Evolutionary conservation across 1,140 invertebrate genomes (phyloP).

Genomic region (Trachymyrmex cornetzi): DNA sequence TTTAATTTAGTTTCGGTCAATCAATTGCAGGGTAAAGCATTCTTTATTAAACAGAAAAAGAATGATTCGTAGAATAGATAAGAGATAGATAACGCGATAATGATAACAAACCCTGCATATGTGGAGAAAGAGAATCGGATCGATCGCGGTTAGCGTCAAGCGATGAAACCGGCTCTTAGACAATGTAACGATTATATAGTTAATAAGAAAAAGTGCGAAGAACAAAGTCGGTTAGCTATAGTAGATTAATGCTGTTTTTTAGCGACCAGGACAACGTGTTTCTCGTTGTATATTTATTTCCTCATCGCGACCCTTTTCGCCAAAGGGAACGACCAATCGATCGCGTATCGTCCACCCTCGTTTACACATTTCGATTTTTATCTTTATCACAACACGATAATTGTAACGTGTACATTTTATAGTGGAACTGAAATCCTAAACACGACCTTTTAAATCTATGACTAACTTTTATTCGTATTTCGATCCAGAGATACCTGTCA

Average conservation of each 20-base stretch:
- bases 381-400: conserved; percentile 22
- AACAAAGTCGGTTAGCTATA: conserved; percentile 31
- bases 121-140: conserved; percentile 17
- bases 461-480: background rate
- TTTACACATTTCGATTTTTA: conserved; percentile 34
- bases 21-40: background rate
- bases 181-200: conserved; percentile 47
- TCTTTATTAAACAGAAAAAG: conserved; percentile 6
- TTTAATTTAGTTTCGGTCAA: background rate
- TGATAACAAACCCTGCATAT: background rate
- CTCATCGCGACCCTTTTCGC: conserved; percentile 26
- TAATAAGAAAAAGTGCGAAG: conserved; percentile 39
- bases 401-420: background rate
- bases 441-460: background rate
- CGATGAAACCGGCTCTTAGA: conserved; percentile 49
- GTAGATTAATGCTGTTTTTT: conserved; percentile 25
- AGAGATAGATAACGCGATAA: background rate
- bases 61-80: background rate
- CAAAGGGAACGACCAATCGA: conserved; percentile 58
- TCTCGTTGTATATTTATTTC: conserved; percentile 64
- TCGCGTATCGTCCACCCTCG: conserved; percentile 12
- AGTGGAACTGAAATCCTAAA: background rate
- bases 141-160: conserved; percentile 3
- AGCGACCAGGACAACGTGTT: conserved; percentile 50
- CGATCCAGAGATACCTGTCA: background rate